These are phyloP conservation scores for Orthonyx spaldingii DNA, from an alignment of 2,113 vertebrate species.

Conservation along the genomic window DNA sequence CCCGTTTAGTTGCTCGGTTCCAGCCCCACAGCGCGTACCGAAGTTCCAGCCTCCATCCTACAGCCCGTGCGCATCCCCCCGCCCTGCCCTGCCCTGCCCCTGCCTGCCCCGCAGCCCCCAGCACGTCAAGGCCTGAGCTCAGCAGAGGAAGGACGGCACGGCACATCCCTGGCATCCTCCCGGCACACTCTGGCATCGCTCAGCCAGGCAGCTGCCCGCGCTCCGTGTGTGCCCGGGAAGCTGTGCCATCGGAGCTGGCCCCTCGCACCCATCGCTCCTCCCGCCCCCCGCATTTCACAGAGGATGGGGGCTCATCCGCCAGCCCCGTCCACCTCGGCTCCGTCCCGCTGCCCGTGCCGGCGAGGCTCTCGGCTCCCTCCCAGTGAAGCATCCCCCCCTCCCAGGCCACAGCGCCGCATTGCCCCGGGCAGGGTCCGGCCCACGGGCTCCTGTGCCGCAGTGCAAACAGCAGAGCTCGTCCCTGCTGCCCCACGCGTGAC, in stretches of 20 bases:
- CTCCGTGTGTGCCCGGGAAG: background rate
- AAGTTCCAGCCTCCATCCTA: background rate
- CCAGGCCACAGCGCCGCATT: rapidly evolving
- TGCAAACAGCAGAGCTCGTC: background rate
- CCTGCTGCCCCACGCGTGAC: background rate
- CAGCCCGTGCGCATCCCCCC: background rate
- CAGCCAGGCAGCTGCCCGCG: background rate
- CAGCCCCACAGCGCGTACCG: background rate
- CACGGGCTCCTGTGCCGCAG: background rate
- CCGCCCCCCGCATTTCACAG: background rate
- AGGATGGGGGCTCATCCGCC: background rate
- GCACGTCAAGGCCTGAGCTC: background rate
- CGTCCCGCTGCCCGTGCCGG: background rate
- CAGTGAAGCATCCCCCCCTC: background rate
- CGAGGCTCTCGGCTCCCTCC: background rate
- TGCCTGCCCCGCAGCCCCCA: background rate
- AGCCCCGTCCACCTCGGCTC: background rate
- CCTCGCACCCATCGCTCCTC: background rate
- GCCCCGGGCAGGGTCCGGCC: background rate
- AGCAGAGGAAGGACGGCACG: background rate
- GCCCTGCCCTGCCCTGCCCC: background rate
- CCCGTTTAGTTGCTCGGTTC: background rate
- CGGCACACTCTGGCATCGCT: background rate
- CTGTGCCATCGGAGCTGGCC: background rate
- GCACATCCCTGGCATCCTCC: background rate